Evolutionary conservation across 1,140 invertebrate species (phyloP).

Genomic region (Lepidurus arcticus): DNA sequence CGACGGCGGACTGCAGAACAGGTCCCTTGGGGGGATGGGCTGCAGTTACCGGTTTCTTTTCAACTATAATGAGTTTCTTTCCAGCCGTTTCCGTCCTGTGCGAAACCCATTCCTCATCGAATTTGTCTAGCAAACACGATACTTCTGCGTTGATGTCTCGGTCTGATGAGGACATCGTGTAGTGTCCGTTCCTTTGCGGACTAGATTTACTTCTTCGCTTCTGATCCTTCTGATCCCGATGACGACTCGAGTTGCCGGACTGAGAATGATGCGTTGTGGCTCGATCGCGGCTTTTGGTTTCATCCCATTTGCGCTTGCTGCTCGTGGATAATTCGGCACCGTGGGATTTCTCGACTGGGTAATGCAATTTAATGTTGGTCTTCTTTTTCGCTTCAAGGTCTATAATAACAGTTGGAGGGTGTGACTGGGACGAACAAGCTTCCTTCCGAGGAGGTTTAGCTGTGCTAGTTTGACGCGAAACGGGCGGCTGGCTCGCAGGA

Average conservation of each 20-base stretch:
- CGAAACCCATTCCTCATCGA: not conserved
- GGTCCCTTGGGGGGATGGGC: not conserved
- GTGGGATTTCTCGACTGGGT: not conserved
- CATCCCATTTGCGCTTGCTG: slow-evolving; percentile 1
- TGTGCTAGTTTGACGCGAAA: not conserved
- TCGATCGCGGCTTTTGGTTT: not conserved
- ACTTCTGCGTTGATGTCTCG: not conserved
- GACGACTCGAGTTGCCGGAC: not conserved
- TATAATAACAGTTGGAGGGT: not conserved
- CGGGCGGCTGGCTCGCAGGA: not conserved
- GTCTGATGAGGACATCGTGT: not conserved
- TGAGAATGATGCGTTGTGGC: not conserved
- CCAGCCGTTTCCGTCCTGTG: not conserved
- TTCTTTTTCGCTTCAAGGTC: not conserved
- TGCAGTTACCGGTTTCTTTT: not conserved
- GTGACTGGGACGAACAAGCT: not conserved
- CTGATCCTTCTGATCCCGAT: not conserved
- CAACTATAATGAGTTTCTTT: not conserved
- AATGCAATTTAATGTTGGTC: not conserved
- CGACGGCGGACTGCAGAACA: not conserved
- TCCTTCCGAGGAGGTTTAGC: not conserved
- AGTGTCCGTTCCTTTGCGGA: not conserved
- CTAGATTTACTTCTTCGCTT: not conserved
- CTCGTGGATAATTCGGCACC: not conserved
- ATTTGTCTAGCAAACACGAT: not conserved